Evolutionary conservation across 2,888 invertebrate species (phyloP).

Genomic region (Morinoia aosen): DNA sequence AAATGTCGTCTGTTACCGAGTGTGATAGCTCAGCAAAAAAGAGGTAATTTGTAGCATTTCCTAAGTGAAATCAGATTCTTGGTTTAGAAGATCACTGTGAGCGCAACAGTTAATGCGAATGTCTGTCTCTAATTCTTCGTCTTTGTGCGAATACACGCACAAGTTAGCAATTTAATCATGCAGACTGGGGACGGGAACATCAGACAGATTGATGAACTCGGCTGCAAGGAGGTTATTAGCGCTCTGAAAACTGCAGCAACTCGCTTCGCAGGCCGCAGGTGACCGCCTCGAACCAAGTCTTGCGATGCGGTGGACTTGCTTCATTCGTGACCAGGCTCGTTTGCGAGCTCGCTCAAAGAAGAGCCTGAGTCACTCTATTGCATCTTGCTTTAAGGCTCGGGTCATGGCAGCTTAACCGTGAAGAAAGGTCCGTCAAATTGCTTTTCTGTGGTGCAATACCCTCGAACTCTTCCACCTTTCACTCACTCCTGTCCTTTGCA

Average conservation of each 20-base stretch:
- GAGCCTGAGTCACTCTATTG: not conserved
- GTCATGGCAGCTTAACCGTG: conserved; percentile 41
- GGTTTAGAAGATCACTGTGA: not conserved
- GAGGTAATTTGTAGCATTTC: not conserved
- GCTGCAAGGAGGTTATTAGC: not conserved
- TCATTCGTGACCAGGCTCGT: not conserved
- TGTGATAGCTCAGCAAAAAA: not conserved
- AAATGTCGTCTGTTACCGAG: not conserved
- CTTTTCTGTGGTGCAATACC: not conserved
- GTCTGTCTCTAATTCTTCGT: not conserved
- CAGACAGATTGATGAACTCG: not conserved
- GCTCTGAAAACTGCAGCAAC: not conserved
- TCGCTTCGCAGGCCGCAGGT: not conserved
- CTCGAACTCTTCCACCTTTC: conserved; percentile 16
- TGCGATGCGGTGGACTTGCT: not conserved
- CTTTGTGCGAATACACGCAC: not conserved
- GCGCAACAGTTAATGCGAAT: not conserved
- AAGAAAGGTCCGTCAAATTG: conserved; percentile 21
- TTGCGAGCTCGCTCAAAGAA: not conserved
- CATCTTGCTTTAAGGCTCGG: conserved; percentile 26
- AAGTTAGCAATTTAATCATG: not conserved
- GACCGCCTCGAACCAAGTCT: not conserved
- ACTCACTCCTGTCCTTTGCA: not conserved
- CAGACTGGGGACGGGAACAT: not conserved
- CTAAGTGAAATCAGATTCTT: not conserved